Evolutionary conservation across 2,113 vertebrate genomes (phyloP), one percentile per base, ranked within the genome.

Genomic region (Pollimyrus isidori): DNA sequence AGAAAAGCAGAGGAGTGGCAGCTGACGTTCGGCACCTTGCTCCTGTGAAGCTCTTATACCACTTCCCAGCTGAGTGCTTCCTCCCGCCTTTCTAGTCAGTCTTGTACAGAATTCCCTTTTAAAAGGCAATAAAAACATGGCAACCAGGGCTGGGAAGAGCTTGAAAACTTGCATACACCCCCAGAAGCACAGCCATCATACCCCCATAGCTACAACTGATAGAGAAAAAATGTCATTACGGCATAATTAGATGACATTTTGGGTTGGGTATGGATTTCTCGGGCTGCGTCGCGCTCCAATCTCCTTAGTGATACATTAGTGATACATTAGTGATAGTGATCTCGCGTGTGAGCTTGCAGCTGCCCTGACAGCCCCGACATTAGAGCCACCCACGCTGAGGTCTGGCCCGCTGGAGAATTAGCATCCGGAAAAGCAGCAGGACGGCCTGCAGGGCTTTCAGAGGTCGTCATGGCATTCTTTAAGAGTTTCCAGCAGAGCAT

Each of bases 391-490:
- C n/a, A 50, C 5, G 46, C 45, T 85, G 5, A 46, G 5, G 49
- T 73, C 65, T 45, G 58, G 46, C 30, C 23, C 30, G 50, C 49
- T 48, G 65, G 56, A 73, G 85, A 52, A 85, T 50, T 48, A 42
- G 69, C 30, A 21, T 2, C 21, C n/a, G 45, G 45, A 50, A 42
- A 19, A 69, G 88, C 52, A n/a, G 53, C 3, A 21, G 53, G 11
- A 17, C 3, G 11, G 9, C 7, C 35, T 15, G n/a, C 48, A 17
- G 10, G 15, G 65, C 13, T 7, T 17, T 3, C 48, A 19, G 11
- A 50, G 13, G 15, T 21, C n/a, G 21, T 2, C n/a, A 97, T 97
- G 96, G 94, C 96, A 0, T 97, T 97, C 94, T 96, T 97, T 91
- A 96, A 92, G 91, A 95, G 73, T 88, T 92, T 97, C 45, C 96